Evolutionary conservation across 2,888 invertebrate species (phyloP).

Genomic region (Idaea biselata): DNA sequence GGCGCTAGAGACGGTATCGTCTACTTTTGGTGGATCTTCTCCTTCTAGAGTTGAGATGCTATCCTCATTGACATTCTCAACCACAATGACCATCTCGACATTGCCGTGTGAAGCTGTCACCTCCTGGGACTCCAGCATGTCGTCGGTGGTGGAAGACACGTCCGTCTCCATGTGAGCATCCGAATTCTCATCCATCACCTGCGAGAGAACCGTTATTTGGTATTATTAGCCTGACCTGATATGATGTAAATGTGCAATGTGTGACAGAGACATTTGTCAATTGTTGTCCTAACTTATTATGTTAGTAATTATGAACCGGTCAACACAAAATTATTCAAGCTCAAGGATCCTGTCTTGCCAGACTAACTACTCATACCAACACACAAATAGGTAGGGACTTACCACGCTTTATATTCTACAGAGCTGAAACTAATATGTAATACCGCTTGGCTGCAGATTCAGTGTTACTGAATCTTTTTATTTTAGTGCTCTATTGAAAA

Average conservation of each 20-base stretch:
- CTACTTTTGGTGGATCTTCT: slow-evolving; percentile 18
- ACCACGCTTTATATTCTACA: slow-evolving; percentile 52
- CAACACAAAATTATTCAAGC: slow-evolving; percentile 43
- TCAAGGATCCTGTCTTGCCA: background rate
- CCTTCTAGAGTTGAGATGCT: slow-evolving; percentile 32
- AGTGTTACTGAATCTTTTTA: background rate
- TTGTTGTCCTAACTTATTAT: slow-evolving; percentile 42
- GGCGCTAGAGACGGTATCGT: slow-evolving; percentile 16
- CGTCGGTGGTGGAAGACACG: slow-evolving; percentile 65
- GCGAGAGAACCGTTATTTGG: slow-evolving; percentile 45
- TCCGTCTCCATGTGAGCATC: slow-evolving; percentile 69
- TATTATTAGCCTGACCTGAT: slow-evolving; percentile 54
- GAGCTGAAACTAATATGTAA: slow-evolving; percentile 6
- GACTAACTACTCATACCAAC: slow-evolving; percentile 50
- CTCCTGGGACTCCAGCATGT: slow-evolving; percentile 54
- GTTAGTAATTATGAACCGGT: slow-evolving; percentile 60
- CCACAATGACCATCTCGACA: slow-evolving; percentile 61
- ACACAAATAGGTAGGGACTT: slow-evolving; percentile 61
- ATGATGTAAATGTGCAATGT: slow-evolving; percentile 38
- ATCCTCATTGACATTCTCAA: slow-evolving; percentile 57
- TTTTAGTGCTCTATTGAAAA: slow-evolving; percentile 6
- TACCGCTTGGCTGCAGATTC: background rate
- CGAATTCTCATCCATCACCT: slow-evolving; percentile 70
- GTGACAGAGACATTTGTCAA: slow-evolving; percentile 25
- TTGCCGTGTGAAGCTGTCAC: slow-evolving; percentile 51